Conservation (phyloP, 2,888 invertebrate species). For the Pachydiplax longipennis region DNA sequence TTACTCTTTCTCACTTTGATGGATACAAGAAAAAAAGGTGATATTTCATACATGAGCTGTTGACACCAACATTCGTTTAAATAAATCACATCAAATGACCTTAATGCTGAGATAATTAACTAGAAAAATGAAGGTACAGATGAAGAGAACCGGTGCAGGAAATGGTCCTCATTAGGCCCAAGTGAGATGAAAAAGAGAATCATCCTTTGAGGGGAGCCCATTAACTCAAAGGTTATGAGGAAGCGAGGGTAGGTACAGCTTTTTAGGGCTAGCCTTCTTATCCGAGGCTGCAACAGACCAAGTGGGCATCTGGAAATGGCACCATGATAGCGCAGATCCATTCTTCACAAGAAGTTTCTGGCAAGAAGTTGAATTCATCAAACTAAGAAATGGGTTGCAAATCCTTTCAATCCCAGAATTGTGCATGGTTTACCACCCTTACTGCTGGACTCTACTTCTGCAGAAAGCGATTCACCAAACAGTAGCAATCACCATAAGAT, state of each 20-base stretch:
- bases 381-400: conserved; percentile 2
- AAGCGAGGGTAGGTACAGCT: conserved; percentile 41
- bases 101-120: not conserved
- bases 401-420: not conserved
- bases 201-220: not conserved
- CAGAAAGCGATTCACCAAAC: not conserved
- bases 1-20: not conserved
- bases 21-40: not conserved
- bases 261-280: conserved; percentile 17
- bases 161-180: not conserved
- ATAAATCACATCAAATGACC: conserved; percentile 17
- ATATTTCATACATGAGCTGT: not conserved
- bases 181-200: conserved; percentile 2
- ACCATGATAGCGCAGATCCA: not conserved
- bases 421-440: not conserved
- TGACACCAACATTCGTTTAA: not conserved
- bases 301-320: conserved; percentile 15
- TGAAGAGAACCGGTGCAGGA: not conserved
- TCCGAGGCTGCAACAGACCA: not conserved
- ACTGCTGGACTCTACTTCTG: not conserved
- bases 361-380: not conserved
- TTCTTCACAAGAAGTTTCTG: conserved; percentile 9
- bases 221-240: not conserved
- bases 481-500: not conserved
- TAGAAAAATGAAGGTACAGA: not conserved